Evolutionary conservation across 2,113 vertebrate genomes (phyloP).

Genomic region (Procapra przewalskii): DNA sequence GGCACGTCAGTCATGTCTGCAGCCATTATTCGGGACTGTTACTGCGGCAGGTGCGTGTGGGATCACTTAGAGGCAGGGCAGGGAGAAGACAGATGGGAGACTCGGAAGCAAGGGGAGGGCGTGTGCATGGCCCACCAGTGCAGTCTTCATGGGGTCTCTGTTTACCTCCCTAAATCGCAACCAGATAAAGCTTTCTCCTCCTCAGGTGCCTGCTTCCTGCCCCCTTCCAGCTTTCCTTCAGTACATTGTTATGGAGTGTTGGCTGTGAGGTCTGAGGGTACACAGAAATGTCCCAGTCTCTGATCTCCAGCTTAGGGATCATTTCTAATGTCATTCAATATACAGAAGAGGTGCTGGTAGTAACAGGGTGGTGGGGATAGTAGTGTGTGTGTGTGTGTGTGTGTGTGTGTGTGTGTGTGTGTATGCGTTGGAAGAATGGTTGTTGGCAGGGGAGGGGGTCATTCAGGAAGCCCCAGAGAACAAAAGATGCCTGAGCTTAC

Average conservation of each 20-base stretch:
- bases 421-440: background rate
- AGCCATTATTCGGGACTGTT: background rate
- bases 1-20: background rate
- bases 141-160: background rate
- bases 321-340: accelerated
- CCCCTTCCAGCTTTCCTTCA: background rate
- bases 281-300: background rate
- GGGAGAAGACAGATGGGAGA: background rate
- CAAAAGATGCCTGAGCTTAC: background rate
- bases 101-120: background rate
- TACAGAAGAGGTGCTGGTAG: background rate
- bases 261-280: background rate
- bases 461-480: background rate
- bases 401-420: background rate
- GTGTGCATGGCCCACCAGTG: accelerated
- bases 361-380: background rate
- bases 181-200: background rate
- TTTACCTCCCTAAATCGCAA: background rate
- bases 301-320: background rate
- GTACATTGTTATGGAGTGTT: background rate
- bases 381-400: background rate
- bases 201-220: background rate
- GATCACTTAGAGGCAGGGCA: background rate
- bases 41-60: background rate
- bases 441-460: background rate